These are phyloP conservation scores for Anthopleura xanthogrammica DNA, from an alignment of 92 coral and sea anemone species.

Conservation along the genomic window DNA sequence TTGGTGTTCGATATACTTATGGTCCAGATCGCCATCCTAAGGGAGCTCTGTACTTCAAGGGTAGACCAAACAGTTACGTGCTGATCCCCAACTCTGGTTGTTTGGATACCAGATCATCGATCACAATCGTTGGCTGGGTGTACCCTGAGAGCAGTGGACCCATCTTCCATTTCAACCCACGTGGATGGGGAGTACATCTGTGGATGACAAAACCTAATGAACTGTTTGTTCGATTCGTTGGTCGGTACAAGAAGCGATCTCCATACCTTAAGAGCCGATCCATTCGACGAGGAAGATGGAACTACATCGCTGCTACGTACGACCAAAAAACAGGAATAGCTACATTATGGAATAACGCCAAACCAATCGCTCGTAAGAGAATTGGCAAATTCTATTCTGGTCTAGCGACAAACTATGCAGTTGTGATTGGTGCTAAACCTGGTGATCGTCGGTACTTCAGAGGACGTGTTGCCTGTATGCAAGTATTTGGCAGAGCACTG, in stretches of 20 bases:
- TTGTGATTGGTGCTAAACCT: constrained; percentile 33
- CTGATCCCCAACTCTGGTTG: constrained; percentile 47
- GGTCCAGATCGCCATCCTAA: constrained; percentile 43
- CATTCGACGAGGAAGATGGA: constrained; percentile 44
- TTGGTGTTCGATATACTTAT: constrained; percentile 31
- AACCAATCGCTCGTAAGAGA: constrained; percentile 20
- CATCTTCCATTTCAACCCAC: constrained; percentile 54
- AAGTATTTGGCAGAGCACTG: constrained; percentile 37
- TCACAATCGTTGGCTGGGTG: constrained; percentile 69
- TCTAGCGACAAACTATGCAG: constrained; percentile 56
- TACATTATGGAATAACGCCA: constrained; percentile 40
- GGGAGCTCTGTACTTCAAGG: constrained; percentile 50
- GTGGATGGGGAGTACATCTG: constrained; percentile 27
- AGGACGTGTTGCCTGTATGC: constrained; percentile 43
- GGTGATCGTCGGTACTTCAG: constrained; percentile 50
- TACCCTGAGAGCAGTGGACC: constrained; percentile 71
- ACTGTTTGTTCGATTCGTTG: constrained; percentile 57
- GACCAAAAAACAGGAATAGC: constrained; percentile 52
- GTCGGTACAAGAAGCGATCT: constrained; percentile 4
- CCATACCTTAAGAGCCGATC: constrained; percentile 33
- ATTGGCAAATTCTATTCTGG: constrained; percentile 38
- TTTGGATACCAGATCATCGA: constrained; percentile 59
- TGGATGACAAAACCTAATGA: constrained; percentile 60
- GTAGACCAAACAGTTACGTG: constrained; percentile 56
- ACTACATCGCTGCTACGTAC: constrained; percentile 50